Evolutionary conservation across 2,888 invertebrate species (phyloP), one percentile per base, ranked within the genome.

Genomic region (Matsumyia berberina): DNA sequence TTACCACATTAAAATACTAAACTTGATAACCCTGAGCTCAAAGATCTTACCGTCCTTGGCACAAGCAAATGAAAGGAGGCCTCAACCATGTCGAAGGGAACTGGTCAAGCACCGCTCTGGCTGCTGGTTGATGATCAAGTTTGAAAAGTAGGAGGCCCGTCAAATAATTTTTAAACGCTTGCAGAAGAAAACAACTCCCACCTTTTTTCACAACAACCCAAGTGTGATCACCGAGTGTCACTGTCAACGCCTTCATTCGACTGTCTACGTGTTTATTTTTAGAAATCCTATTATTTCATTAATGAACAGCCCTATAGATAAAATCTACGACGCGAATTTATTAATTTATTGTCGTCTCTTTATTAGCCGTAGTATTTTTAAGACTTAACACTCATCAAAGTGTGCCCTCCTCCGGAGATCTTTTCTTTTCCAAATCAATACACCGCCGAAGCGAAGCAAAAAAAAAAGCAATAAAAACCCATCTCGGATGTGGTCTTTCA

Each of bases 401-500:
- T 42, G n/a, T 42, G 5, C 9, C 7, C 46, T 49, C 19, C 19
- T 49, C 3, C 49, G n/a, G 49, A 57, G 57, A 57, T 29, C 5
- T 60, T n/a, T 57, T 57, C n/a, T 9, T 55, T 33, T 24, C 17
- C 29, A 37, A 37, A 24, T 39, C 42, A 42, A 67, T 3, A 53
- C 19, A 53, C 42, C 55, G 42, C 39, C 31, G 17, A 31, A 67
- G 15, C 31, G 17, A 51, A 24, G 4, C 1, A 24, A 24, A 24
- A 24, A 24, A 67, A 11, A 39, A n/a, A 67, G 31, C 39, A 29
- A 53, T 29, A 53, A 29, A 53, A 29, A 53, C 42, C n/a, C 37
- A 19, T 17, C 15, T 53, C 39, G 2, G 15, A 62, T 15, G 12
- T 19, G 49, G n/a, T 64, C 19, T 64, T 33, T 64, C 64, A 37